phyloP scores from a whole-genome alignment of 2,113 vertebrate species.

The Oncorhynchus gorbuscha region DNA sequence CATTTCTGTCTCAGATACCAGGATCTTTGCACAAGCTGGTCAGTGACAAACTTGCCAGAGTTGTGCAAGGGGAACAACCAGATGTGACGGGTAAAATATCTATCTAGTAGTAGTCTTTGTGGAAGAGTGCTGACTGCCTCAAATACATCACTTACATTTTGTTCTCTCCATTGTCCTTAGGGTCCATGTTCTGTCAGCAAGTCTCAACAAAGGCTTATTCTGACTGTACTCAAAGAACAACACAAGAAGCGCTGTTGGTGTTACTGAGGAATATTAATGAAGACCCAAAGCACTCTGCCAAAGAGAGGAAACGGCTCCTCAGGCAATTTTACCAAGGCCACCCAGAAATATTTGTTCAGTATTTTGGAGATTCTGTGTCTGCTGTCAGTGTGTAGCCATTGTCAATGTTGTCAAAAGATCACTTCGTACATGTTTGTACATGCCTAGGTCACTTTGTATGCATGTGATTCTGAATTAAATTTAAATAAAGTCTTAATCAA shows the following conservation, averaged over 20 bases:
- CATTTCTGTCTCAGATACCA: conserved; percentile 77
- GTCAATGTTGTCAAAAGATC: background rate
- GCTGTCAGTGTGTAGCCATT: conserved; percentile 33
- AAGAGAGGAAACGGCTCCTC: conserved; percentile 84
- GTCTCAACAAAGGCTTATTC: conserved; percentile 68
- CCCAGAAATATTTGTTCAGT: conserved; percentile 87
- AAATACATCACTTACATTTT: background rate
- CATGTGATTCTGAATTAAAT: background rate
- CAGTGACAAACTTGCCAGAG: conserved; percentile 83
- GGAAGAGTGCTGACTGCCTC: background rate
- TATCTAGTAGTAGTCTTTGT: background rate
- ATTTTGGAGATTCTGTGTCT: conserved; percentile 79
- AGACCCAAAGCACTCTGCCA: conserved; percentile 81
- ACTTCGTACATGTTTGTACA: background rate
- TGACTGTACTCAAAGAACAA: conserved; percentile 70
- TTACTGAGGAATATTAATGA: conserved; percentile 85
- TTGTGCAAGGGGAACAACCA: conserved; percentile 79
- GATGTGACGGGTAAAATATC: conserved; percentile 73
- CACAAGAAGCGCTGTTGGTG: conserved; percentile 78
- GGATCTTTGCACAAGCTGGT: conserved; percentile 89
- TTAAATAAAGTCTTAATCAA: background rate
- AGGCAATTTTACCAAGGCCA: conserved; percentile 86
- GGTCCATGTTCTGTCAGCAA: conserved; percentile 79
- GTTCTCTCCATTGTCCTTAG: conserved; percentile 53
- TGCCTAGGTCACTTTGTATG: background rate